Evolutionary conservation across 2,113 vertebrate genomes (phyloP).

Genomic region (Microcebus ravelobensis): DNA sequence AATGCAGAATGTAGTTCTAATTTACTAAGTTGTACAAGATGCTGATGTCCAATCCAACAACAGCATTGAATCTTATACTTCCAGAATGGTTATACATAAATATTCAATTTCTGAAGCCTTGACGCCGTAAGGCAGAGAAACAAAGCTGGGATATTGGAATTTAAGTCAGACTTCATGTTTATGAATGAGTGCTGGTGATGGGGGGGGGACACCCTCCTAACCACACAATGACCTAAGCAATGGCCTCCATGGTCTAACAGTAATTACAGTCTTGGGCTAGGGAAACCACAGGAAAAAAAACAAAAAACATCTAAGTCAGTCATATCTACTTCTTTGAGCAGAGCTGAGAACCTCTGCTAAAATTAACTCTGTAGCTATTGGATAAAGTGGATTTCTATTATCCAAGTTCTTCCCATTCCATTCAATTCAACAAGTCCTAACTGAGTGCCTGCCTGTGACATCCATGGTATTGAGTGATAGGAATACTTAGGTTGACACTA

Average conservation of each 20-base stretch:
- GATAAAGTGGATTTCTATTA: background rate
- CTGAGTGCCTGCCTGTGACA: background rate
- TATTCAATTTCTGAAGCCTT: background rate
- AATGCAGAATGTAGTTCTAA: background rate
- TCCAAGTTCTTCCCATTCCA: background rate
- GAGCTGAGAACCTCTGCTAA: background rate
- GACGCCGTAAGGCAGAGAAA: background rate
- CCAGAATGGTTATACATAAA: background rate
- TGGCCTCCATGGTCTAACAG: background rate
- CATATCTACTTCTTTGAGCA: background rate
- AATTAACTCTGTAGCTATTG: conserved; percentile 24
- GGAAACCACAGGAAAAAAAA: conserved; percentile 1
- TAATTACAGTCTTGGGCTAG: background rate
- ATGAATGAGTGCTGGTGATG: background rate
- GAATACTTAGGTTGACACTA: background rate
- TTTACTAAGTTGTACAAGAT: background rate
- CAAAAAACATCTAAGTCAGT: background rate
- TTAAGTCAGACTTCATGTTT: background rate
- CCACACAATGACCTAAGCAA: background rate
- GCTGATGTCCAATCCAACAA: background rate
- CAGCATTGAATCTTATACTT: conserved; percentile 5
- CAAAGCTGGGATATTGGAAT: background rate
- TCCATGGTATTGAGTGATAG: background rate
- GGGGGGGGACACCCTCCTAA: background rate
- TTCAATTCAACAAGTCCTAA: conserved; percentile 11